Evolutionary conservation across 2,888 invertebrate genomes (phyloP).

Genomic region (Timema cristinae): DNA sequence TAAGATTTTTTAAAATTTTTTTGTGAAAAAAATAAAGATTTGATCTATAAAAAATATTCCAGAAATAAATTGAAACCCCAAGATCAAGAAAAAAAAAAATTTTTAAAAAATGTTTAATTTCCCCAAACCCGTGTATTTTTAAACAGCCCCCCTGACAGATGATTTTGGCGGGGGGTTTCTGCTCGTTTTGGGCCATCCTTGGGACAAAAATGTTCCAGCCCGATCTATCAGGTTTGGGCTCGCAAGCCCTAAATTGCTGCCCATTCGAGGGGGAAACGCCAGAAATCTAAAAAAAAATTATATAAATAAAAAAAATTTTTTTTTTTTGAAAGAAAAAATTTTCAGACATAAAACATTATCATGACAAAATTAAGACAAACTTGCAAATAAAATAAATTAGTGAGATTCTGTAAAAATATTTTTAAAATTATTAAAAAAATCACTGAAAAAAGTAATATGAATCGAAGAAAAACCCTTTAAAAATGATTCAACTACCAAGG

Average conservation of each 20-base stretch:
- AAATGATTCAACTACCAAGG: too few relatives aligned
- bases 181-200: conserved; percentile 43
- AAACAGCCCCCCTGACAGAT: conserved; percentile 62
- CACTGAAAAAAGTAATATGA: conserved; percentile 1
- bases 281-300: conserved; percentile 55
- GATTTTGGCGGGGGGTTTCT: conserved; percentile 51
- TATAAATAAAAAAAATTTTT: conserved; percentile 32
- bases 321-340: neutral
- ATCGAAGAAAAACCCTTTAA: too few relatives aligned
- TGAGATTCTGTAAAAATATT: neutral
- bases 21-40: too few relatives aligned
- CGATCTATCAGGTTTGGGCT: conserved; percentile 59
- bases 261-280: conserved; percentile 65
- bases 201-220: conserved; percentile 50
- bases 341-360: neutral
- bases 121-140: conserved; percentile 52
- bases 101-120: neutral
- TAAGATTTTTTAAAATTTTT: too few relatives aligned
- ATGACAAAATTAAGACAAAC: neutral
- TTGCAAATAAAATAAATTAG: neutral
- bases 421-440: neutral
- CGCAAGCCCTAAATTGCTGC: conserved; percentile 57
- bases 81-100: neutral
- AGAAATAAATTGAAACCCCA: neutral
- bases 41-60: too few relatives aligned